Conservation (phyloP, 2,888 invertebrate genomes). For the Thereva nobilitata region DNA sequence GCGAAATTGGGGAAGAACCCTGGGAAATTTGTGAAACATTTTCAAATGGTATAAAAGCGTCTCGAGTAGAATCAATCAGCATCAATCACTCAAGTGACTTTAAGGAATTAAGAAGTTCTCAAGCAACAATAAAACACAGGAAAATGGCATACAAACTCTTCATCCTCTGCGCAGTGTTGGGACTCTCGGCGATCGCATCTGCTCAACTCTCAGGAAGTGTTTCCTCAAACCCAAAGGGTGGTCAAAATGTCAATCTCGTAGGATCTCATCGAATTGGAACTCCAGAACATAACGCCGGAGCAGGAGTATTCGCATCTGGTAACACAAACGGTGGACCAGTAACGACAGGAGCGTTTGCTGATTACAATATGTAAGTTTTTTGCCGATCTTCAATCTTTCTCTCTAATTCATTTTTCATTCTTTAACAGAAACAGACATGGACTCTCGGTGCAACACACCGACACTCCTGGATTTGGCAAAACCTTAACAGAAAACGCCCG, state of each 20-base stretch:
- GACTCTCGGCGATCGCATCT: no score
- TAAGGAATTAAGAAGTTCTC: no score
- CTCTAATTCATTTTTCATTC: not conserved
- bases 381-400: not conserved
- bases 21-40: no score
- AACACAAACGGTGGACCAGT: conserved; percentile 22
- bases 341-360: conserved; percentile 15
- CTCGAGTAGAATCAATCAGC: no score
- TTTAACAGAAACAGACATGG: conserved; percentile 48
- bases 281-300: conserved; percentile 29
- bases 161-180: no score
- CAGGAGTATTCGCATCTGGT: conserved; percentile 21
- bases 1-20: no score
- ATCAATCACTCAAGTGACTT: no score
- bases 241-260: not conserved
- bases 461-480: conserved; percentile 45
- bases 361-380: conserved; percentile 30
- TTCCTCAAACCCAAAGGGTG: conserved; percentile 24
- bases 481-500: conserved; percentile 45
- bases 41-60: no score
- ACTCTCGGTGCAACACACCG: conserved; percentile 47
- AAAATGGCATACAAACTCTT: no score
- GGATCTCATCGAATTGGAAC: conserved; percentile 17
- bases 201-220: conserved; percentile 33
- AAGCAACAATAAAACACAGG: no score